Evolutionary conservation across 2,113 vertebrate genomes (phyloP), one percentile per base, ranked within the genome.

Genomic region (Dromas ardeola): DNA sequence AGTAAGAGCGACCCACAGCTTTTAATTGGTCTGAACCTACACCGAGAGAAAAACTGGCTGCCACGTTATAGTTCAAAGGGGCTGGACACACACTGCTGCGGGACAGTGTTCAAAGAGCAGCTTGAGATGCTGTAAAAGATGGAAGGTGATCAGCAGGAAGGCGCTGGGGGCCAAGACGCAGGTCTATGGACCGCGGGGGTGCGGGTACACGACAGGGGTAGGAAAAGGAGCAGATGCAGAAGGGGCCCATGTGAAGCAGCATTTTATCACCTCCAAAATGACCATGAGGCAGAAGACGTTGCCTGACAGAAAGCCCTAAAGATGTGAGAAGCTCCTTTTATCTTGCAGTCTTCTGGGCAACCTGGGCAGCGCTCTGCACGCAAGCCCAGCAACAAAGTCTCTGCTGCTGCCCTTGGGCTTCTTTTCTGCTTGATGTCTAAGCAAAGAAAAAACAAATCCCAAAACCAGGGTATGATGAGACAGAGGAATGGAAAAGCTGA

Each of bases 161-260:
- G 45, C 19, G 9, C 40, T 53, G 45, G 45, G 47, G 9, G 6
- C 32, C 77, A 66, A 78, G 22, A 70, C 26, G 30, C 12, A 22
- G 20, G 17, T 36, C 34, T 77, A 5, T 3, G 22, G 47, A 67
- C 36, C 2, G 1, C 53, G 32, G 1, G 2, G 29, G 8, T 36
- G 56, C 0, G 0, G 11, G 12, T 30, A 81, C 6, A 0, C 2
- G 0, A 47, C 11, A 0, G 0, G 11, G 36, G 25, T 11, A 77
- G 34, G 26, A 90, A 83, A 62, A 81, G 25, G n/a, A 91, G 47
- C 17, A 69, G 19, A 66, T 23, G 36, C 13, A 29, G 38, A 67
- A 84, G 27, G 13, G 11, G 4, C 17, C 26, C 16, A 4, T 1
- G 30, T 21, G 36, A 80, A 88, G 36, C 30, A 78, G 45, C 20